Base-by-base conservation (phyloP, 2,113 vertebrate genomes). In the Nyctereutes procyonoides region DNA sequence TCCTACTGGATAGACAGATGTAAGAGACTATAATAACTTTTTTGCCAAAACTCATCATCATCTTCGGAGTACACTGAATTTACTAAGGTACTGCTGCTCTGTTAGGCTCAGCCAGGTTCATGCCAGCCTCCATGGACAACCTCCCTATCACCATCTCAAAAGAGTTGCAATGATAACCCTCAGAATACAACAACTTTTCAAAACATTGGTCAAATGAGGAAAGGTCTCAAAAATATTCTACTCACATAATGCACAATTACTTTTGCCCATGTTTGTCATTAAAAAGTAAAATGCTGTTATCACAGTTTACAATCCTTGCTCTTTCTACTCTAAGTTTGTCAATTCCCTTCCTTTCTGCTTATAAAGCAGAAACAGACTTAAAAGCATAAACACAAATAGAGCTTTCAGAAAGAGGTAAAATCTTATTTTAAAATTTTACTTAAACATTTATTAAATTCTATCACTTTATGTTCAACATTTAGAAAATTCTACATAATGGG, bases 261-360 rank as follows among this genome's bases (percentile, higher is more conserved):
- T 92, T 93, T 63, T 88, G 63, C 12, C 19, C n/a, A 55, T 5
- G n/a, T 88, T n/a, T 95, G 63, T 62, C n/a, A 56, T 91, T 95
- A 81, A 60, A 85, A 90, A 97, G 51, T 90, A 85, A 77, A 93
- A 63, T 20, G 62, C 24, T 60, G 74, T 65, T 56, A 67, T 8
- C 12, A 80, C n/a, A 73, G 24, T 60, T 81, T 28, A 85, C 88
- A 58, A 28, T 95, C 38, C 43, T 74, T 80, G 63, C 7, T 93
- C 53, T 95, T 96, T 30, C 38, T 60, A 26, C 43, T 89, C 48
- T 53, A 74, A 62, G 24, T 51, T 84, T 86, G 67, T 4, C 35
- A 51, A 69, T 85, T 82, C 43, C 8, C 43, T 93, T 28, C 48
- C 30, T 86, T 17, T 77, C 58, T 89, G 62, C 55, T 90, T 67